Evolutionary conservation across 2,888 invertebrate species (phyloP).

Genomic region (Harmothoe impar): DNA sequence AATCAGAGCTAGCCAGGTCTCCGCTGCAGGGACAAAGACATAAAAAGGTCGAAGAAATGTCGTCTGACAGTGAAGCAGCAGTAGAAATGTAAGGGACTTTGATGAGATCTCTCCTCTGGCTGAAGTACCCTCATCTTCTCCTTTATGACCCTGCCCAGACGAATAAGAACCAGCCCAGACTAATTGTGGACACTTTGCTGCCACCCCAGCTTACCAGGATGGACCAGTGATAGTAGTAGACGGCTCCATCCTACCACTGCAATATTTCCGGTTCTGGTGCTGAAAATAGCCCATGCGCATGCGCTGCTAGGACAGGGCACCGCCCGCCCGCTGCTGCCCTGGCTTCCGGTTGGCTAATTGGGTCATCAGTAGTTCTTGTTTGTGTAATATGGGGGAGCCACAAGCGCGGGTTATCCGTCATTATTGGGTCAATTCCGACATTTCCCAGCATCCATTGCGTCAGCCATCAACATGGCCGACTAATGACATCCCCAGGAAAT

Average conservation of each 20-base stretch:
- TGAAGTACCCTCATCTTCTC: conserved; percentile 1
- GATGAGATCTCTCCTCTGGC: neutral
- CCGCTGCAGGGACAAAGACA: neutral
- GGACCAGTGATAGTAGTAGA: too few species aligned
- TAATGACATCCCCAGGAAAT: conserved; percentile 3
- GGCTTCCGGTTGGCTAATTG: neutral
- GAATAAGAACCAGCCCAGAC: neutral
- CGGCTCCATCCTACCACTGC: neutral
- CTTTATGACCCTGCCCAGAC: neutral
- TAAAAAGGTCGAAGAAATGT: neutral
- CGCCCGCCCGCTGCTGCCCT: neutral
- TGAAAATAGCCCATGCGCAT: neutral
- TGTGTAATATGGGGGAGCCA: neutral
- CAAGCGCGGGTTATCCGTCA: neutral
- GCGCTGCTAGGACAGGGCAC: neutral
- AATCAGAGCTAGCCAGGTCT: neutral
- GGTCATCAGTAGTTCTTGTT: conserved; percentile 7
- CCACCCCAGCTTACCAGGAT: neutral
- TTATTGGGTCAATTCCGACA: conserved; percentile 14
- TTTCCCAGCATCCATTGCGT: neutral
- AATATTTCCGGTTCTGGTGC: neutral
- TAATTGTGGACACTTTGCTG: neutral
- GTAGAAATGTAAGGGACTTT: neutral
- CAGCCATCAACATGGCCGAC: neutral
- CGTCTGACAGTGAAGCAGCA: neutral